A percentile compares a stretch with the other conserved stretches of the same genome.
These are phyloP conservation scores for Choloepus hoffmanni DNA, from an alignment of 2,113 vertebrate species.

Conservation along the genomic window DNA sequence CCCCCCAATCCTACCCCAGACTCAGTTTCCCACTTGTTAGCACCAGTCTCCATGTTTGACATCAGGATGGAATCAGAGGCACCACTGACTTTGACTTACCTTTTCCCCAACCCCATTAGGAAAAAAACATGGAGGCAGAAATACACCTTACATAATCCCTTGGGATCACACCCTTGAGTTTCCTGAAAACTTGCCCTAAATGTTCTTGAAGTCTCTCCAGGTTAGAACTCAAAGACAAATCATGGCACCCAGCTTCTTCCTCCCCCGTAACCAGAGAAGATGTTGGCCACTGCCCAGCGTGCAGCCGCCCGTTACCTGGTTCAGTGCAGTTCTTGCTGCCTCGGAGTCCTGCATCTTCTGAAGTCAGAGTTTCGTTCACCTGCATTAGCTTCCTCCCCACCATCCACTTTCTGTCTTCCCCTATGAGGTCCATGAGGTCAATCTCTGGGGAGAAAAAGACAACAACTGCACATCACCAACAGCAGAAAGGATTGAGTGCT, in stretches of 20 bases:
- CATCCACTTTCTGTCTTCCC: conserved; percentile 85
- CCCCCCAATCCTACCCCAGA: neutral
- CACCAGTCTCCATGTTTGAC: neutral
- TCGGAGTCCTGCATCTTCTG: conserved; percentile 74
- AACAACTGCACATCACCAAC: neutral
- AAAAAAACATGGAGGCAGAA: neutral
- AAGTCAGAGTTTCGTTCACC: conserved; percentile 82
- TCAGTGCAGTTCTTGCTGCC: conserved; percentile 95
- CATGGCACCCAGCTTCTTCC: neutral
- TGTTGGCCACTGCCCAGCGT: neutral
- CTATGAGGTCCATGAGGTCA: conserved; percentile 85
- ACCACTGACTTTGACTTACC: conserved; percentile 32
- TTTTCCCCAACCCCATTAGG: neutral
- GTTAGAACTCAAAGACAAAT: conserved; percentile 29
- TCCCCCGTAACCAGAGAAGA: neutral
- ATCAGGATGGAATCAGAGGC: neutral
- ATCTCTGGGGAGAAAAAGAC: conserved; percentile 83
- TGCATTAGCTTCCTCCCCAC: conserved; percentile 92
- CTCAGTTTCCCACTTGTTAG: neutral
- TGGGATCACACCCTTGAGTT: neutral
- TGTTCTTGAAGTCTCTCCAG: neutral
- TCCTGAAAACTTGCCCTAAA: neutral
- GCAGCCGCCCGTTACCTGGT: conserved; percentile 89
- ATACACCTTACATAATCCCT: neutral
- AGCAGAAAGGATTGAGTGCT: neutral